phyloP scores from a whole-genome alignment of 1,140 invertebrate species.

The Sycophila sp. region DNA sequence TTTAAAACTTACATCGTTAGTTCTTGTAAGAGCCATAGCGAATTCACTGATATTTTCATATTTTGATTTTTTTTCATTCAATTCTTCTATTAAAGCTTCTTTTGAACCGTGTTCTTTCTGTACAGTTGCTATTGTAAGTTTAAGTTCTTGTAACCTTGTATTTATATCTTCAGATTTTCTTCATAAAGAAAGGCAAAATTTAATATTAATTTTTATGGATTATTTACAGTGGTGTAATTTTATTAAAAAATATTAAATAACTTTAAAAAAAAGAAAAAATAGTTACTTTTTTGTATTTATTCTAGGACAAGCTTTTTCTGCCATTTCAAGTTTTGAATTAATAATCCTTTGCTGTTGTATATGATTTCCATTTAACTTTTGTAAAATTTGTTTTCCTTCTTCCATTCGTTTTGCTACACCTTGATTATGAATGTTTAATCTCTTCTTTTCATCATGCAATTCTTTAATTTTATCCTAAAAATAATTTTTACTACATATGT shows the following conservation, averaged over 20 bases:
- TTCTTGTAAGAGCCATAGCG: slow-evolving; percentile 43
- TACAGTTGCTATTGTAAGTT: slow-evolving; percentile 49
- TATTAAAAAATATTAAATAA: neutral
- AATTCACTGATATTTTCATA: slow-evolving; percentile 44
- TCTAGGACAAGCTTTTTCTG: slow-evolving; percentile 56
- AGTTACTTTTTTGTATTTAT: slow-evolving; percentile 62
- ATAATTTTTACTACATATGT: neutral
- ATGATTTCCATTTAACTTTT: slow-evolving; percentile 43
- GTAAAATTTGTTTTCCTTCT: slow-evolving; percentile 40
- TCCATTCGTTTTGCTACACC: slow-evolving; percentile 36
- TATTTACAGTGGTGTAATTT: neutral
- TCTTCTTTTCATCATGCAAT: slow-evolving; percentile 48
- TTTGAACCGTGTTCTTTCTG: slow-evolving; percentile 51
- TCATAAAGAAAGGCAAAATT: slow-evolving; percentile 23
- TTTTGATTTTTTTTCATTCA: slow-evolving; percentile 49
- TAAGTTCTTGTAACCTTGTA: slow-evolving; percentile 38
- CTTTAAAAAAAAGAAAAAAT: slow-evolving; percentile 3
- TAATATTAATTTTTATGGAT: neutral
- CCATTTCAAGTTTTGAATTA: slow-evolving; percentile 46
- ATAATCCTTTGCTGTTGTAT: slow-evolving; percentile 50
- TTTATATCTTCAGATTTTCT: slow-evolving; percentile 49
- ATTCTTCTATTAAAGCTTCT: slow-evolving; percentile 46
- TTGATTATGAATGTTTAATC: slow-evolving; percentile 37
- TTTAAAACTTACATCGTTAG: slow-evolving; percentile 46
- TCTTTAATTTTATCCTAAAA: slow-evolving; percentile 57